A percentile compares a stretch with the other conserved stretches of the same genome.
These are phyloP conservation scores for Sitobion miscanthi DNA, from an alignment of 1,140 invertebrate species.

Conservation along the genomic window DNA sequence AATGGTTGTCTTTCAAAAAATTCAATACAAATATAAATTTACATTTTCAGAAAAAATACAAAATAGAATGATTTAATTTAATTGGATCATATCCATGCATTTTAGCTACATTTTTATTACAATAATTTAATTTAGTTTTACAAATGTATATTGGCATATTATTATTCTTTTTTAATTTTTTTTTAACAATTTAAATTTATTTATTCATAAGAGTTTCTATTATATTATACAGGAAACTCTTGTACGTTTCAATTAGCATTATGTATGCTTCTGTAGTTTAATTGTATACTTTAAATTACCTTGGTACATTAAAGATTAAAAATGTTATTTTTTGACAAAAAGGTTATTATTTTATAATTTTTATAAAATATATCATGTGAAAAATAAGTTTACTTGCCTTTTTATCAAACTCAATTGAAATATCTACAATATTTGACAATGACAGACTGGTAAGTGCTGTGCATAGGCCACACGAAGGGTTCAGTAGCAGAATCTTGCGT, in stretches of 20 bases:
- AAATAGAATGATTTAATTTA: background rate
- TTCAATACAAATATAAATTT: background rate
- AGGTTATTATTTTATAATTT: background rate
- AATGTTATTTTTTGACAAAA: background rate
- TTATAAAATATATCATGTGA: background rate
- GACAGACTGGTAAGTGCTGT: slow-evolving; percentile 27
- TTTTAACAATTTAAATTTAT: background rate
- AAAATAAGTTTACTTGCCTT: slow-evolving; percentile 14
- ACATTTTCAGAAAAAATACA: background rate
- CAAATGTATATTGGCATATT: background rate
- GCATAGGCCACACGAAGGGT: background rate
- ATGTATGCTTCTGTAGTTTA: background rate
- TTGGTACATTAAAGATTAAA: background rate
- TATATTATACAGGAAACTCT: too few relatives aligned
- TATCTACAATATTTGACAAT: background rate
- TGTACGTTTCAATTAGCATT: too few relatives aligned
- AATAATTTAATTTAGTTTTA: background rate
- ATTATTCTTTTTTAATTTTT: background rate
- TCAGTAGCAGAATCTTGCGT: background rate
- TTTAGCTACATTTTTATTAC: background rate
- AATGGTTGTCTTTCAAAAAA: background rate
- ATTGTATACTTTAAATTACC: background rate
- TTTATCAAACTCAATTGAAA: slow-evolving; percentile 50
- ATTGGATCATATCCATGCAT: background rate
- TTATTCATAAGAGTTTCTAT: too few relatives aligned